Percentiles rank a stretch among this genome's conserved stretches.
Conservation (phyloP, 2,113 vertebrate genomes). For the Cololabis saira region DNA sequence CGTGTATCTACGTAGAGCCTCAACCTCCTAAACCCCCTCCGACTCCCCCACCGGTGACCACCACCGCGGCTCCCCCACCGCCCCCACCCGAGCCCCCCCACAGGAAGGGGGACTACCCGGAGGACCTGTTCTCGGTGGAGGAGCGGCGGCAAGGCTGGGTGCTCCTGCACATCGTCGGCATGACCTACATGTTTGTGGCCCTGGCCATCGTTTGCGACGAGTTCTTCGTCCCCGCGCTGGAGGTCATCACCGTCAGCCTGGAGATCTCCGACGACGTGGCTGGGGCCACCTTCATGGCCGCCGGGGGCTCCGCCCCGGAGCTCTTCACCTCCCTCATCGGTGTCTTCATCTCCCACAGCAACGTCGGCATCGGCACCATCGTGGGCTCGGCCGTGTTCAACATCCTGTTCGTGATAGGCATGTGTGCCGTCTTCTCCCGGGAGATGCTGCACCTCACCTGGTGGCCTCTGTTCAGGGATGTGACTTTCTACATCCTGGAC, state of each 20-base stretch:
- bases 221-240: slow-evolving; percentile 92
- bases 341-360: slow-evolving; percentile 93
- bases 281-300: slow-evolving; percentile 95
- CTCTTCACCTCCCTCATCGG: slow-evolving; percentile 97
- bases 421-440: slow-evolving; percentile 91
- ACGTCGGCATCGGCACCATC: slow-evolving; percentile 94
- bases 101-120: slow-evolving; percentile 86
- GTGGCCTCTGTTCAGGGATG: slow-evolving; percentile 96
- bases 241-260: slow-evolving; percentile 87
- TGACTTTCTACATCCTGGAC: slow-evolving; percentile 90
- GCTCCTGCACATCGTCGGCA: slow-evolving; percentile 86
- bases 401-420: slow-evolving; percentile 95
- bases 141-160: slow-evolving; percentile 89
- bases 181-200: slow-evolving; percentile 92
- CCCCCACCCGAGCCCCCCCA: slow-evolving; percentile 22
- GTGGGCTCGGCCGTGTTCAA: slow-evolving; percentile 96
- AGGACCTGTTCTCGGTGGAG: slow-evolving; percentile 89
- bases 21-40: slow-evolving; percentile 54
- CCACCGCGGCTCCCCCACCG: slow-evolving; percentile 22
- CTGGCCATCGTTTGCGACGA: slow-evolving; percentile 95
- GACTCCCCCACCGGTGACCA: slow-evolving; percentile 10
- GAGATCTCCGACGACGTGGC: slow-evolving; percentile 93
- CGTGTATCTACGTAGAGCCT: slow-evolving; percentile 84
- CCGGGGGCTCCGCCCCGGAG: slow-evolving; percentile 93
- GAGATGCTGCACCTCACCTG: slow-evolving; percentile 92